Conservation (phyloP, 2,113 vertebrate species). For the Bufo gargarizans region DNA sequence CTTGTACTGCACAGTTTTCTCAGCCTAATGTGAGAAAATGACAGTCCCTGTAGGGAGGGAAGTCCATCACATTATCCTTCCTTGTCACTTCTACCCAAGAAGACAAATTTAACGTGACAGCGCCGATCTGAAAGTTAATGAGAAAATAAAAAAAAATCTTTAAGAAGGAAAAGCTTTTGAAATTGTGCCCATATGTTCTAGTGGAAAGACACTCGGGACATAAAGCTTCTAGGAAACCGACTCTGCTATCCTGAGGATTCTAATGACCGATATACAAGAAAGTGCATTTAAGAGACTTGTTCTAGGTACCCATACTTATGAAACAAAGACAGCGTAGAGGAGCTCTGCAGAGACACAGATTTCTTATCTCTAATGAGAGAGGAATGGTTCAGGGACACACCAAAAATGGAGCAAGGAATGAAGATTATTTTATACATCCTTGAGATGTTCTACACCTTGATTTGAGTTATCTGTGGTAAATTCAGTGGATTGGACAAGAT, state of each 20-base stretch:
- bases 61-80: not conserved
- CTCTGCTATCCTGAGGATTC: not conserved
- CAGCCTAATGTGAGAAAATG: not conserved
- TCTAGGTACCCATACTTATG: not conserved
- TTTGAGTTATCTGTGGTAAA: no score
- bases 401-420: no score
- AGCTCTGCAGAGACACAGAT: not conserved
- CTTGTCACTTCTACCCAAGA: not conserved
- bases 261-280: constrained; percentile 3
- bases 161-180: not conserved
- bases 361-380: not conserved
- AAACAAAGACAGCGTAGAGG: not conserved
- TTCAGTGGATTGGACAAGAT: no score
- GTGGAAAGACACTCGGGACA: not conserved
- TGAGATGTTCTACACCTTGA: no score
- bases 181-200: not conserved
- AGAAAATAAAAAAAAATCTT: not conserved
- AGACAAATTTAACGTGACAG: not conserved
- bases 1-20: not conserved
- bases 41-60: not conserved
- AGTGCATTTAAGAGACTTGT: constrained; percentile 24
- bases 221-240: not conserved
- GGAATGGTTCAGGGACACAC: not conserved
- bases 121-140: not conserved
- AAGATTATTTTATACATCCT: no score